Conservation (phyloP, 2,888 invertebrate genomes). For the Rhingia rostrata region DNA sequence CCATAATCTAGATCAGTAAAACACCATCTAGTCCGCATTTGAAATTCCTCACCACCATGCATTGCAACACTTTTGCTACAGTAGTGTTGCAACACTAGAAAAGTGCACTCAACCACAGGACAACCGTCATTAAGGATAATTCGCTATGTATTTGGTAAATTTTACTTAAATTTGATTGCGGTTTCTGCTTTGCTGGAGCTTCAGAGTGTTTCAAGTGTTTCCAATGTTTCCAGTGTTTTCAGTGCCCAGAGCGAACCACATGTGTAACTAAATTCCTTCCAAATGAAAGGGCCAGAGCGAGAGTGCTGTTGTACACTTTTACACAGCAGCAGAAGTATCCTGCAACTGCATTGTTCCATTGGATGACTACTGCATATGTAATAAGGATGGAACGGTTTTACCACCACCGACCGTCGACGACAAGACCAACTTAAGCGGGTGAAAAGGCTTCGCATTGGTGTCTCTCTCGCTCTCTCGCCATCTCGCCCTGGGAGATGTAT, state of each 20-base stretch:
- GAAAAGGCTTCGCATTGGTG: neutral
- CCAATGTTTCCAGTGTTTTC: neutral
- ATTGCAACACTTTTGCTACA: neutral
- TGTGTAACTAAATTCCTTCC: conserved; percentile 45
- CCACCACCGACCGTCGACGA: neutral
- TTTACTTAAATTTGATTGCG: conserved; percentile 61
- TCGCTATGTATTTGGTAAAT: conserved; percentile 56
- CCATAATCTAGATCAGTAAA: neutral
- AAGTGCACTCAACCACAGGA: conserved; percentile 50
- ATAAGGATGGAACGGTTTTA: conserved; percentile 22
- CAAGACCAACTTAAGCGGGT: conserved; percentile 1
- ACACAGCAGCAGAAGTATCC: neutral
- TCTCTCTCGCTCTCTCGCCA: neutral
- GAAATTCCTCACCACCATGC: neutral
- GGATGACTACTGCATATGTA: conserved; percentile 35
- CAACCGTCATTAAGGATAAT: conserved; percentile 63
- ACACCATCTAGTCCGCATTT: neutral
- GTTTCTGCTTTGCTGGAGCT: conserved; percentile 12
- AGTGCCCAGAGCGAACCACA: conserved; percentile 13
- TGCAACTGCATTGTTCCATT: conserved; percentile 18
- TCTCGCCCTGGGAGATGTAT: neutral
- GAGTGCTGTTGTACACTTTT: conserved; percentile 18
- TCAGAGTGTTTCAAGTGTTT: conserved; percentile 30
- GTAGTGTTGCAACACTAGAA: neutral
- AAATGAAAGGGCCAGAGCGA: conserved; percentile 27